Conservation (phyloP, 2,113 vertebrate species). For the Paraplagusia blochii region DNA sequence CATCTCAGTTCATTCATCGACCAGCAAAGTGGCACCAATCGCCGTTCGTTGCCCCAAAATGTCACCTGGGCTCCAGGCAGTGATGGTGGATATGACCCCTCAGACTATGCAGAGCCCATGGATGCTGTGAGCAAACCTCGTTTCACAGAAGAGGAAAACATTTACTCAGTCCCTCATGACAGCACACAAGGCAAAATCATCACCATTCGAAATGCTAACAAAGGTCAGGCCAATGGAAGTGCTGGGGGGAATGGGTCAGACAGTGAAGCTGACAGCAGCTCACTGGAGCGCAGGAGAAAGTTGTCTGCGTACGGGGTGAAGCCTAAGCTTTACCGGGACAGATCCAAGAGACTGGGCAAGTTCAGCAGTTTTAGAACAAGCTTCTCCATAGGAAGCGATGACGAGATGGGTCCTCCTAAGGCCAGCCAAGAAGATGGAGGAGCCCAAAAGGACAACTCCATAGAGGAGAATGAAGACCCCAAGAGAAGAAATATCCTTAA, state of each 20-base stretch:
- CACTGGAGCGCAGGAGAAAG: constrained; percentile 85
- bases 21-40: constrained; percentile 71
- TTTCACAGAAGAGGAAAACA: constrained; percentile 89
- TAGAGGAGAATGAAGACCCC: constrained; percentile 85
- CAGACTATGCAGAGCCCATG: constrained; percentile 93
- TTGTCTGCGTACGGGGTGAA: constrained; percentile 77
- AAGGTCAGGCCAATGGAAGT: constrained; percentile 84
- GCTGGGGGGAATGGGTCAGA: constrained; percentile 91
- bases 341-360: constrained; percentile 85
- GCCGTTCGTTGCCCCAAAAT: constrained; percentile 82
- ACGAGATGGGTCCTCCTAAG: constrained; percentile 83
- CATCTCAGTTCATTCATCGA: constrained; percentile 82
- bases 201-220: constrained; percentile 93
- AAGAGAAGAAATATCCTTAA: constrained; percentile 88
- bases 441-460: constrained; percentile 84
- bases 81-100: constrained; percentile 88
- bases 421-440: constrained; percentile 83
- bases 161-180: constrained; percentile 95
- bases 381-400: constrained; percentile 89
- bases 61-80: constrained; percentile 81
- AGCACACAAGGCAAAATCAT: constrained; percentile 98
- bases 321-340: constrained; percentile 85
- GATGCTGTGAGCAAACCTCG: constrained; percentile 90
- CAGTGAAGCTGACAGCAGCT: constrained; percentile 91
- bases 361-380: constrained; percentile 89